Percentiles rank a stretch among this genome's conserved stretches.
Conservation (phyloP, 1,140 invertebrate species). For the Heliconius himera region DNA sequence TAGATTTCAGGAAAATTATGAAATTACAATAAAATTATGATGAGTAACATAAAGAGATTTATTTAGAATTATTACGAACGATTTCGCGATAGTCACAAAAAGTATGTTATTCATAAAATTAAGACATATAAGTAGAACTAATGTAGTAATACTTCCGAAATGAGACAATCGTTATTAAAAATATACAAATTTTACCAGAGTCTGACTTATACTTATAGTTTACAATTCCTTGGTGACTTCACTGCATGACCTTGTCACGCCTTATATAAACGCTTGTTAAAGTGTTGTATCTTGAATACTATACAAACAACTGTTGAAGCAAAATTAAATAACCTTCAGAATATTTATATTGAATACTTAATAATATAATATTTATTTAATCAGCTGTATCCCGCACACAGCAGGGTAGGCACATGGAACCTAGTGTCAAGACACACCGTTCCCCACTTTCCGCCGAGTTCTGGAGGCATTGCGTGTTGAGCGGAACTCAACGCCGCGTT, state of each 20-base stretch:
- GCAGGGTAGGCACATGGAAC: no score
- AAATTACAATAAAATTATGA: background rate
- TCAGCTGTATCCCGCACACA: no score
- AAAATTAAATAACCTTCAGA: conserved; percentile 5
- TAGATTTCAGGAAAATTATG: conserved; percentile 8
- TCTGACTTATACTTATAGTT: conserved; percentile 17
- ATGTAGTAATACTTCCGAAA: background rate
- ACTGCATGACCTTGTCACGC: conserved; percentile 28
- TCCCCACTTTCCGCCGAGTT: no score
- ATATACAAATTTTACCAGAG: conserved; percentile 5
- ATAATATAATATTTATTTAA: background rate
- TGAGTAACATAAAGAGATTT: background rate
- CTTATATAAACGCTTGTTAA: conserved; percentile 22
- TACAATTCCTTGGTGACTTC: conserved; percentile 29
- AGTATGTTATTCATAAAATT: no score
- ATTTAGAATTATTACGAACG: no score
- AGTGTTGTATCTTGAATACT: conserved; percentile 18
- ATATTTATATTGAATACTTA: background rate
- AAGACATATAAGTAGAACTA: background rate
- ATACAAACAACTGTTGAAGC: conserved; percentile 15
- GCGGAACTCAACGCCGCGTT: no score
- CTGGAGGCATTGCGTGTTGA: no score
- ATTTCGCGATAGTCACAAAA: no score
- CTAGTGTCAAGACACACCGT: no score
- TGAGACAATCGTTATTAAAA: background rate